Percentiles rank a stretch among this genome's conserved stretches.
Evolutionary conservation across 1,140 invertebrate species (phyloP).

Genomic region (Cephus cinctus): DNA sequence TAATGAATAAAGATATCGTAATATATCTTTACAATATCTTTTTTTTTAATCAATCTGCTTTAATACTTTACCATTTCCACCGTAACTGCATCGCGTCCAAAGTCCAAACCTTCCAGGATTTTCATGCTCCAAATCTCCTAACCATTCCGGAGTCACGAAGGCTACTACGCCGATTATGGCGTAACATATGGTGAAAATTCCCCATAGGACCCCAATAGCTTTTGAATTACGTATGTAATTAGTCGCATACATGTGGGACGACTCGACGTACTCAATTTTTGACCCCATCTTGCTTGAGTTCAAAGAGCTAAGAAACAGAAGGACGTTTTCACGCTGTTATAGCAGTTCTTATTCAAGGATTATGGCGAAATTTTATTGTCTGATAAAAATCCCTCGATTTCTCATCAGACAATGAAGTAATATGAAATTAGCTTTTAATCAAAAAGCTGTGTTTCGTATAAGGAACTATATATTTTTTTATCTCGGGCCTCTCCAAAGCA

Average conservation of each 20-base stretch:
- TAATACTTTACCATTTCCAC: slow-evolving; percentile 38
- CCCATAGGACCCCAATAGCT: slow-evolving; percentile 96
- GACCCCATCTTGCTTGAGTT: slow-evolving; percentile 68
- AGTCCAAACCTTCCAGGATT: slow-evolving; percentile 89
- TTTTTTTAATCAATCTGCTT: neutral
- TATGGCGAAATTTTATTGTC: slow-evolving; percentile 2
- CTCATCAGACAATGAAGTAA: slow-evolving; percentile 17
- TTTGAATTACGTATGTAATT: slow-evolving; percentile 95
- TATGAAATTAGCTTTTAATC: slow-evolving; percentile 2
- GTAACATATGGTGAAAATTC: slow-evolving; percentile 94
- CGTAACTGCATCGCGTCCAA: slow-evolving; percentile 79
- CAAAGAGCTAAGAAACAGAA: neutral
- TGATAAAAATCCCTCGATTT: neutral
- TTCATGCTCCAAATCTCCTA: slow-evolving; percentile 77
- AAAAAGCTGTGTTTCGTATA: neutral
- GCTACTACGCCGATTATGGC: slow-evolving; percentile 93
- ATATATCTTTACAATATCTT: neutral
- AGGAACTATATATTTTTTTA: slow-evolving; percentile 1
- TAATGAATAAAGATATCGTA: neutral
- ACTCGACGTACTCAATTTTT: slow-evolving; percentile 88
- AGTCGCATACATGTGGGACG: slow-evolving; percentile 83
- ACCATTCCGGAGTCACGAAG: slow-evolving; percentile 96
- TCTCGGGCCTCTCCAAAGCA: too few species aligned
- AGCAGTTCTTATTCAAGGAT: neutral
- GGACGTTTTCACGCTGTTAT: neutral